These are phyloP conservation scores for Acanthosepion esculentum DNA, from an alignment of 2,888 invertebrate species.

Conservation along the genomic window DNA sequence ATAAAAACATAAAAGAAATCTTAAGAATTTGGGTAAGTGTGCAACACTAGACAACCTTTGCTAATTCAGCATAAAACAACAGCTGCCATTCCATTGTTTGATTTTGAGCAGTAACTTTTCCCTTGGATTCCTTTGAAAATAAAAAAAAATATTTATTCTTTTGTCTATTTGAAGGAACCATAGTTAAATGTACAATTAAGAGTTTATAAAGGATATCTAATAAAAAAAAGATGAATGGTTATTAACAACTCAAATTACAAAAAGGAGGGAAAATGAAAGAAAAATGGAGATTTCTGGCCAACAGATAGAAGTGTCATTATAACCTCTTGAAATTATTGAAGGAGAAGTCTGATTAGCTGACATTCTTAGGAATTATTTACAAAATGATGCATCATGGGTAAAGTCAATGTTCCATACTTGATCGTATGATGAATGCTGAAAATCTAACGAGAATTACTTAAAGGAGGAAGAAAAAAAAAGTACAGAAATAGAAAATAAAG, in stretches of 20 bases:
- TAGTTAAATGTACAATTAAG: neutral
- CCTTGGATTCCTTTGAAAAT: neutral
- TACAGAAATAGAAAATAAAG: neutral
- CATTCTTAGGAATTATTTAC: neutral
- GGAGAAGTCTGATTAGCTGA: neutral
- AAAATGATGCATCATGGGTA: constrained; percentile 8
- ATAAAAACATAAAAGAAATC: too few species aligned
- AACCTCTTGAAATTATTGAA: neutral
- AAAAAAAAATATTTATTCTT: neutral
- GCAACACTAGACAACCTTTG: neutral
- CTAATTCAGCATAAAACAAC: neutral
- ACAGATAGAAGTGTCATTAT: neutral
- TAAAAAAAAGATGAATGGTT: neutral
- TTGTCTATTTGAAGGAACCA: neutral
- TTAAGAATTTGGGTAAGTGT: too few species aligned
- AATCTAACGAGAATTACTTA: neutral
- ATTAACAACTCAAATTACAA: neutral
- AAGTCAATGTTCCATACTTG: neutral
- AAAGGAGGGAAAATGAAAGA: neutral
- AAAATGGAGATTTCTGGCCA: neutral
- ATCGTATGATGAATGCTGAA: neutral
- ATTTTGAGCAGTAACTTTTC: neutral
- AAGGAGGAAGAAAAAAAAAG: neutral
- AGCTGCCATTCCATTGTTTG: neutral
- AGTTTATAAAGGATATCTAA: neutral